A percentile compares a stretch with the other conserved stretches of the same genome.
phyloP scores from a whole-genome alignment of 2,797 vertebrate genomes.

The Lateolabrax maculatus region DNA sequence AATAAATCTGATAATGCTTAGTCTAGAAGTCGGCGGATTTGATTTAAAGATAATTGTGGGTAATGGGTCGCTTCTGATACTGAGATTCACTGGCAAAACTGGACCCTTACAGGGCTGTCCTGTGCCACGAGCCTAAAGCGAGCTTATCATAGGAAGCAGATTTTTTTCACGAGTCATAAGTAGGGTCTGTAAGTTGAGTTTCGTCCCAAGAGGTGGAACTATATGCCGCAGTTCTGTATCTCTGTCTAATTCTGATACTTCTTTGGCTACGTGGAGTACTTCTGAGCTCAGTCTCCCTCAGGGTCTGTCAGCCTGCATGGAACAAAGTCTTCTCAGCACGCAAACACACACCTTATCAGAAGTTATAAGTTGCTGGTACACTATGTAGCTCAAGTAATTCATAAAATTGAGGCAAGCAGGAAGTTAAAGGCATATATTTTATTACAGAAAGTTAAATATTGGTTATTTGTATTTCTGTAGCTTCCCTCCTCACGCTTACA shows the following conservation, averaged over 20 bases:
- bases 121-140: neutral
- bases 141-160: neutral
- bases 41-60: neutral
- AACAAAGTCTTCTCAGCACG: slow-evolving; percentile 23
- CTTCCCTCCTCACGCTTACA: neutral
- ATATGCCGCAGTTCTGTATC: slow-evolving; percentile 25
- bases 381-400: neutral
- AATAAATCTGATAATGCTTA: neutral
- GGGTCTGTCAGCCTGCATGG: slow-evolving; percentile 33
- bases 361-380: neutral
- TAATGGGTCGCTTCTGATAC: neutral
- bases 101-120: neutral
- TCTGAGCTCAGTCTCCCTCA: slow-evolving; percentile 32
- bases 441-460: neutral
- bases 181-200: slow-evolving; percentile 15
- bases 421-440: neutral
- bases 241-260: slow-evolving; percentile 27
- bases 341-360: slow-evolving; percentile 18
- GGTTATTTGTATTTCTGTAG: neutral
- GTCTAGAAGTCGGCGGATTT: neutral
- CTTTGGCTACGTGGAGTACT: slow-evolving; percentile 21
- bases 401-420: neutral
- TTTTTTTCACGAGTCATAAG: slow-evolving; percentile 19
- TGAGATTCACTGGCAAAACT: neutral
- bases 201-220: slow-evolving; percentile 27